Evolutionary conservation across 2,888 invertebrate species (phyloP), one percentile per base, ranked within the genome.

Genomic region (Elaeidobius kamerunicus): DNA sequence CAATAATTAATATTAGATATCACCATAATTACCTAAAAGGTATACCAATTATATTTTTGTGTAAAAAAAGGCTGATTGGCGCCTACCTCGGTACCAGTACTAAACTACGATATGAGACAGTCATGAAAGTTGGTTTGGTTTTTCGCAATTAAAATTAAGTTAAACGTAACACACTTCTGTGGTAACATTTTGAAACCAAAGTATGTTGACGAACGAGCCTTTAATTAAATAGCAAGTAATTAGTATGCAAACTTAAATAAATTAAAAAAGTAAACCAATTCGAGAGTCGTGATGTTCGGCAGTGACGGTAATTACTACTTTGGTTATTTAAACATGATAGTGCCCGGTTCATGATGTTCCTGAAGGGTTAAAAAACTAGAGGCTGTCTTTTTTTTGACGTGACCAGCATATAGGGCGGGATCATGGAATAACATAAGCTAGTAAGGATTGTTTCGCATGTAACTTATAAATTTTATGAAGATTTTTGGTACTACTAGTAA

Each of bases 231-330:
- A 49, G 41, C 34, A 45, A 54, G 52, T 47, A 34, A 42, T 57
- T 54, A 59, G 56, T 51, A 57, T 55, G 59, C 53, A 47, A 52
- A 57, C 20, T 49, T 23, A 47, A 40, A 47, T 34, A 46, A 55
- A 58, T 43, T 41, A 53, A 49, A 43, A 42, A 55, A 52, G 39
- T 47, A 49, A 59, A 40, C 54, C 59, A 38, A 52, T 56, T 36
- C 50, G 35, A 45, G 53, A 54, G 43, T 52, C 56, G 50, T 56
- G 60, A 58, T 44, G 56, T 41, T 47, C 30, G 30, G 5, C 54
- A 38, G 46, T 59, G 60, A 60, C 59, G 34, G 38, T 60, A 60
- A 60, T 60, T 60, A 46, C 56, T 44, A 52, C 53, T 57, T 59
- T 54, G 27, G 41, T 45, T 58, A 52, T 56, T 50, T 53, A 50